Evolutionary conservation across 2,113 vertebrate genomes (phyloP).

Genomic region (Mesembrinibis cayennensis): DNA sequence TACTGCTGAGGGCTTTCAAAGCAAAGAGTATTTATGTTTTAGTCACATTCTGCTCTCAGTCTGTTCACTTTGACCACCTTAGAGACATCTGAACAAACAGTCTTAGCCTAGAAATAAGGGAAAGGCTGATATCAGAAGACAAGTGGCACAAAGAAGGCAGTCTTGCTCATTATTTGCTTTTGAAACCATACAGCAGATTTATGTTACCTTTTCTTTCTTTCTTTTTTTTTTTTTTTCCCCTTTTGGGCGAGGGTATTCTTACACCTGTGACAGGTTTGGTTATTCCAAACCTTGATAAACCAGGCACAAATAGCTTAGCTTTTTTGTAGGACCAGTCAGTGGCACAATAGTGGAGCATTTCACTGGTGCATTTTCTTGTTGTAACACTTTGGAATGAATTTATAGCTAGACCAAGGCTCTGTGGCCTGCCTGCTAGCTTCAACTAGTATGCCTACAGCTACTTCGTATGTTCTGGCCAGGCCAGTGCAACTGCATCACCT

Average conservation of each 20-base stretch:
- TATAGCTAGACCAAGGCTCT: background rate
- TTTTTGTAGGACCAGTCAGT: background rate
- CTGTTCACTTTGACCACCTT: background rate
- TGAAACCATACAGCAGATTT: background rate
- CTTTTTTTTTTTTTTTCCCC: no score
- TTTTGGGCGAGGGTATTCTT: background rate
- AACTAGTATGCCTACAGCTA: background rate
- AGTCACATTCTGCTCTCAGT: background rate
- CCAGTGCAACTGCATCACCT: background rate
- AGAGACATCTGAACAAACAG: background rate
- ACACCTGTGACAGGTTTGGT: background rate
- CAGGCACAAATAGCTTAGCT: background rate
- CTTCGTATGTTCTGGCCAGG: background rate
- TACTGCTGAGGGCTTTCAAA: background rate
- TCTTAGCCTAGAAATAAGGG: background rate
- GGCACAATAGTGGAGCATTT: background rate
- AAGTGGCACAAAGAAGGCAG: background rate
- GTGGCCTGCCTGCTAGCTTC: background rate
- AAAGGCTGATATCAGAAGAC: background rate
- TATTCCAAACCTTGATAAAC: background rate
- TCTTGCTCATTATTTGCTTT: background rate
- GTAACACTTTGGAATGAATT: background rate
- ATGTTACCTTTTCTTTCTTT: background rate
- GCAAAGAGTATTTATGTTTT: background rate
- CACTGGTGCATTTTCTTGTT: background rate